phyloP scores from a whole-genome alignment of 1,140 invertebrate species.

The Neodiprion fabricii region DNA sequence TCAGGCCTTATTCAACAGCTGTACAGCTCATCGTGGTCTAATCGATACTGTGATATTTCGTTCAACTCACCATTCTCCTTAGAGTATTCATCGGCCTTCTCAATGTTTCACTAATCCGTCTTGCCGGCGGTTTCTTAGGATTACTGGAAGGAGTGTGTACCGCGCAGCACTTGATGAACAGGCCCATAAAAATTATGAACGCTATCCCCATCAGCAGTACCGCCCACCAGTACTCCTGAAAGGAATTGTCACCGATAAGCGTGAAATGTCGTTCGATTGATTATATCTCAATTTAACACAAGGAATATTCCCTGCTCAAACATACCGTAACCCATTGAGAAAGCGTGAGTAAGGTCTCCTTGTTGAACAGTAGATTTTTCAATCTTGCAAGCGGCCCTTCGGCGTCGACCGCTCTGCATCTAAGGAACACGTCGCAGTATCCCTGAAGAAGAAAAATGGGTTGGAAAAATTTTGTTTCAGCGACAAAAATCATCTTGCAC shows the following conservation, averaged over 20 bases:
- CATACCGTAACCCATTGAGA: constrained; percentile 86
- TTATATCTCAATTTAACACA: background rate
- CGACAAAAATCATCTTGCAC: constrained; percentile 18
- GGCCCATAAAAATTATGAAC: constrained; percentile 94
- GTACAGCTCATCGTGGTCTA: constrained; percentile 16
- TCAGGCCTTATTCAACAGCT: constrained; percentile 14
- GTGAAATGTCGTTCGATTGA: too few relatives aligned
- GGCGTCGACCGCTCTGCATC: constrained; percentile 96
- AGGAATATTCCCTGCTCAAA: constrained; percentile 9
- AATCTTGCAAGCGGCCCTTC: constrained; percentile 96
- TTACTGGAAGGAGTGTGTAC: constrained; percentile 98
- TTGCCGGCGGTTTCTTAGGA: constrained; percentile 88
- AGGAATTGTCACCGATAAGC: constrained; percentile 24
- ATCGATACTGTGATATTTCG: constrained; percentile 20
- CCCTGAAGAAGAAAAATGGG: constrained; percentile 66
- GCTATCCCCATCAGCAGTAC: constrained; percentile 90
- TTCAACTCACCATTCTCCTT: constrained; percentile 73
- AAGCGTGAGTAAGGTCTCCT: constrained; percentile 84
- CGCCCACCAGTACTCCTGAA: constrained; percentile 95
- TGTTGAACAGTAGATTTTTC: constrained; percentile 96
- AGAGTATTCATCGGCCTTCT: constrained; percentile 88
- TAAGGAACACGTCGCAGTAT: constrained; percentile 98
- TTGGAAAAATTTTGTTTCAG: background rate
- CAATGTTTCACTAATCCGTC: constrained; percentile 86
- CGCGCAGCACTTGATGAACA: constrained; percentile 99